Percentiles rank a stretch among this genome's conserved stretches.
Evolutionary conservation across 2,888 invertebrate species (phyloP).

Genomic region (Agrotis ipsilon): DNA sequence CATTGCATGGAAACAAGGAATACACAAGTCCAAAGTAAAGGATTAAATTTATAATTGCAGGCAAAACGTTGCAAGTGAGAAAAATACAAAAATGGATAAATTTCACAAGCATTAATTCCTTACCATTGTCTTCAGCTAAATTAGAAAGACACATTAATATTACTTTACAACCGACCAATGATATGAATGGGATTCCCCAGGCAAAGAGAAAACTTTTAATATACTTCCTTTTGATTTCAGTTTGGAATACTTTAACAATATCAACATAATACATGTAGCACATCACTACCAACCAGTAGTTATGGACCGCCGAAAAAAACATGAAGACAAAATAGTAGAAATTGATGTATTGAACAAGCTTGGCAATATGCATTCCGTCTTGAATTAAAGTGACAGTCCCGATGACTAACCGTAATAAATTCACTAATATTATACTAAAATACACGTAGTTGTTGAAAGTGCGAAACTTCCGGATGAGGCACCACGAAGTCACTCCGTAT

Average conservation of each 20-base stretch:
- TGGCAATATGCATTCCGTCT: background rate
- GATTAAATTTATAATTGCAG: constrained; percentile 12
- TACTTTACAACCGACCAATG: background rate
- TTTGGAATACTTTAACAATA: constrained; percentile 29
- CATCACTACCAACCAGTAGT: constrained; percentile 34
- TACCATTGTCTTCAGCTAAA: background rate
- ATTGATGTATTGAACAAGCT: background rate
- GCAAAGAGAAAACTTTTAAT: constrained; percentile 25
- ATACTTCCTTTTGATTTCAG: constrained; percentile 17
- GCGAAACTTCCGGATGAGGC: constrained; percentile 16
- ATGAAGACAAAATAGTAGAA: background rate
- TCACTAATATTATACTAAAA: constrained; percentile 20
- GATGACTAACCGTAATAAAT: constrained; percentile 4
- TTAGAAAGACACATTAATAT: background rate
- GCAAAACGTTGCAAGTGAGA: background rate
- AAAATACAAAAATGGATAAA: background rate
- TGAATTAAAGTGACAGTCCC: background rate
- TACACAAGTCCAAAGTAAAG: constrained; percentile 14
- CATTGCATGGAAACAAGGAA: constrained; percentile 7
- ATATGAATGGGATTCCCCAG: constrained; percentile 17
- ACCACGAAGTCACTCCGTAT: constrained; percentile 26
- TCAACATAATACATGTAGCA: constrained; percentile 32
- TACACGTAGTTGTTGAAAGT: constrained; percentile 36
- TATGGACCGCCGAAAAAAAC: constrained; percentile 9
- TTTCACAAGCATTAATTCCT: background rate